Evolutionary conservation across 2,797 vertebrate genomes (phyloP).

Genomic region (Staurois parvus): DNA sequence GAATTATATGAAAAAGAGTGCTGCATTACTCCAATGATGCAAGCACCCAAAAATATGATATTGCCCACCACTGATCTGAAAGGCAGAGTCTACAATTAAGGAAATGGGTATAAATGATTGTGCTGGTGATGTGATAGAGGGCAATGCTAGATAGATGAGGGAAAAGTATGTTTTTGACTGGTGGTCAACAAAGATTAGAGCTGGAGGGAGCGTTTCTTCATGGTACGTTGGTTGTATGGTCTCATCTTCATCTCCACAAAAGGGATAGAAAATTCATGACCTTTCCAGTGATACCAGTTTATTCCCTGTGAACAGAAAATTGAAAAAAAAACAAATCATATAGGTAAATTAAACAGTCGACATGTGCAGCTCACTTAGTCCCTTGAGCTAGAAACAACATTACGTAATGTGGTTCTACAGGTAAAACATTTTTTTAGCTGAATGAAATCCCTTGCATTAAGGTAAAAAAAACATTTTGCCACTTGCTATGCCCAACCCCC

Average conservation of each 20-base stretch:
- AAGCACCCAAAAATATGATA: neutral
- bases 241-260: slow-evolving; percentile 99
- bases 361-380: neutral
- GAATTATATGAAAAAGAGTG: neutral
- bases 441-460: too few species aligned
- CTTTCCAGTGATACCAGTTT: slow-evolving; percentile 99
- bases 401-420: too few species aligned
- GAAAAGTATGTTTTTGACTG: slow-evolving; percentile 14
- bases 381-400: too few species aligned
- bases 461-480: too few species aligned
- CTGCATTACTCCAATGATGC: neutral
- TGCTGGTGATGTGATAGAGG: slow-evolving; percentile 15
- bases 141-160: slow-evolving; percentile 12
- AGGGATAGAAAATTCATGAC: slow-evolving; percentile 97
- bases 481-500: too few species aligned
- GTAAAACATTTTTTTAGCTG: too few species aligned
- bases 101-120: neutral
- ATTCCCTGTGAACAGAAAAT: slow-evolving; percentile 84
- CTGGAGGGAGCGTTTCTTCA: slow-evolving; percentile 85
- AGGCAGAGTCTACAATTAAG: neutral
- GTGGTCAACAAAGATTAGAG: slow-evolving; percentile 74
- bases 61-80: slow-evolving; percentile 19
- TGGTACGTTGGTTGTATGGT: slow-evolving; percentile 89
- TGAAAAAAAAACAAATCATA: slow-evolving; percentile 9
- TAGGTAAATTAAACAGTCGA: neutral